These are phyloP conservation scores for Geococcyx californianus DNA, from an alignment of 2,113 vertebrate genomes.

Conservation along the genomic window DNA sequence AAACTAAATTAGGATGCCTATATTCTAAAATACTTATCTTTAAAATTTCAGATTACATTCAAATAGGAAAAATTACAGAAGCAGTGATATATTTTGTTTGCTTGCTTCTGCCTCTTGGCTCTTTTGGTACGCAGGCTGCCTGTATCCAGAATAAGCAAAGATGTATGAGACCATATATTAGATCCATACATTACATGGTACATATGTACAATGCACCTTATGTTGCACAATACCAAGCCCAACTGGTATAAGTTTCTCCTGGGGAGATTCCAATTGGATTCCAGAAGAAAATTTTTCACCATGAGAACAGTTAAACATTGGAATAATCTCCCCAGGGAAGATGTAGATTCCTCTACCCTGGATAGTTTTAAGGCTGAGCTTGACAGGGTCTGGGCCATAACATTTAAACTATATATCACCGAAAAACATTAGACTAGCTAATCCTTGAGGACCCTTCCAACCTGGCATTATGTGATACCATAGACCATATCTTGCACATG, in stretches of 20 bases:
- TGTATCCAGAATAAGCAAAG: background rate
- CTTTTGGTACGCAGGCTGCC: background rate
- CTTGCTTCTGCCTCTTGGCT: background rate
- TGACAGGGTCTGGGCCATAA: too few species aligned
- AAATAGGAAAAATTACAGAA: background rate
- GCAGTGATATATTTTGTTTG: background rate
- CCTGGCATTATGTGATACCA: background rate
- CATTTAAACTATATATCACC: too few species aligned
- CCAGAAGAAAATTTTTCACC: too few species aligned
- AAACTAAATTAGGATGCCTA: background rate
- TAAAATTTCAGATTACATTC: background rate
- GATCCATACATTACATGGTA: background rate
- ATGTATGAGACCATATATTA: accelerated
- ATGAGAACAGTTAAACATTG: too few species aligned
- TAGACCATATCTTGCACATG: background rate
- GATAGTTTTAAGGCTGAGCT: too few species aligned
- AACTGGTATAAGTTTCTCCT: too few species aligned
- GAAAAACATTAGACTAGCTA: too few species aligned
- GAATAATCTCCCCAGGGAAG: too few species aligned
- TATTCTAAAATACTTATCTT: background rate
- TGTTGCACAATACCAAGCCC: background rate
- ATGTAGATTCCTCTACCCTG: too few species aligned
- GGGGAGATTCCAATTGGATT: too few species aligned
- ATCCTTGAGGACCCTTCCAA: too few species aligned
- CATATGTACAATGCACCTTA: accelerated